Evolutionary conservation across 2,888 invertebrate species (phyloP), one percentile per base, ranked within the genome.

Genomic region (Drosophila paracracens): DNA sequence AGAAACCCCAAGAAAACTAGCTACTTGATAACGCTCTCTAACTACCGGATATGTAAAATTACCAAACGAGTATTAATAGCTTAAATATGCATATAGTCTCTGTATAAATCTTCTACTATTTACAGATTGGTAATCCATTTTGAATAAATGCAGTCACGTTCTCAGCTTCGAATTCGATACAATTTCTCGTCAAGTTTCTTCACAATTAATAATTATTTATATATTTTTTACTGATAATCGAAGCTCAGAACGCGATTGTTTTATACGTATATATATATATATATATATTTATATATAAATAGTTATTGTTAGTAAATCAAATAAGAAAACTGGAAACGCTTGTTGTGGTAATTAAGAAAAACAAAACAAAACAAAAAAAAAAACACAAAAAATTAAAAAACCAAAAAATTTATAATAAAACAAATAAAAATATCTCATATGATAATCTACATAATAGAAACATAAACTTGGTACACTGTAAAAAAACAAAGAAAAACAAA

Each of bases 241-340:
- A 58, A 48, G 35, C 46, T 43, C 27, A 38, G 48, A 60, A 60
- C 56, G 65, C 60, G 79, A 68, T 63, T 74, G 70, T 50, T 63
- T 36, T 36, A 63, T 63, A 68, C 59, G 59, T 80, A 69, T 59
- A 75, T 52, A 56, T 54, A 27, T 56, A 56, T 46, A 46, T 46
- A 46, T 38, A 18, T 18, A 4, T 38, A 5, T 40, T 4, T 40
- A 21, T 65, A 65, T 73, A 70, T 69, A 72, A 62, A 77, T 77
- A 77, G 72, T 76, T 83, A 83, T 89, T 86, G 85, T 86, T 86
- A 89, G 87, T 86, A 87, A 83, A 79, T 89, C 77, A 87, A 86
- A 84, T 89, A 89, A 89, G 85, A 87, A 89, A 86, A 86, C 85
- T 86, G 85, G 88, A 88, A 89, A 85, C 89, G 87, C 87, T 87